A percentile compares a stretch with the other conserved stretches of the same genome.
These are phyloP conservation scores for Ramphastos sulfuratus DNA, from an alignment of 2,113 vertebrate genomes.

Conservation along the genomic window DNA sequence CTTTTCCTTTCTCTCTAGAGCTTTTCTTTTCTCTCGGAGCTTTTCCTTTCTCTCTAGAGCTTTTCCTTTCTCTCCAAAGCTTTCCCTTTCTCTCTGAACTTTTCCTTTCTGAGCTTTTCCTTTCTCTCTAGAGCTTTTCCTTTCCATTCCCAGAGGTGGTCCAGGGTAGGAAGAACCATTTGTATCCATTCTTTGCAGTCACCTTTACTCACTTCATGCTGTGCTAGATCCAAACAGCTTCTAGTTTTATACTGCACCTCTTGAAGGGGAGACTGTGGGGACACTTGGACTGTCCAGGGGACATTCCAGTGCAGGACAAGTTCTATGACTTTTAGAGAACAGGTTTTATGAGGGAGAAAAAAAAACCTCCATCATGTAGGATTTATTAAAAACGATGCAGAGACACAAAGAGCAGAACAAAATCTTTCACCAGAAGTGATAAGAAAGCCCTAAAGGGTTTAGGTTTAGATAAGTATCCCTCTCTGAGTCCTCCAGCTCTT, in stretches of 20 bases:
- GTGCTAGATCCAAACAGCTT: neutral
- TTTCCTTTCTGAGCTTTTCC: neutral
- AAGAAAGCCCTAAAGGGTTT: neutral
- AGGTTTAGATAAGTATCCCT: neutral
- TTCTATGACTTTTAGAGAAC: too few relatives aligned
- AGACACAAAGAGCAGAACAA: conserved; percentile 23
- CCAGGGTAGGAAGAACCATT: neutral
- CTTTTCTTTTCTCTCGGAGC: too few relatives aligned
- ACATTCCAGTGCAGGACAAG: neutral
- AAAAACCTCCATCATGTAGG: neutral
- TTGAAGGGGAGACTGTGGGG: neutral
- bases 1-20: too few relatives aligned
- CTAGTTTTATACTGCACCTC: neutral
- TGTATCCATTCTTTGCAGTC: neutral
- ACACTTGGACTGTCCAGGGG: accelerated
- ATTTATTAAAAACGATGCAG: neutral
- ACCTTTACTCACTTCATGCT: neutral
- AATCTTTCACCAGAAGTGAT: conserved; percentile 1
- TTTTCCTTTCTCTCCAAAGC: too few relatives aligned
- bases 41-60: too few relatives aligned
- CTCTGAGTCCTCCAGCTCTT: neutral
- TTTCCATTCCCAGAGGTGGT: neutral
- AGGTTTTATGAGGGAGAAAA: too few relatives aligned
- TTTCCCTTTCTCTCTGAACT: too few relatives aligned
- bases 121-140: neutral